phyloP scores from a whole-genome alignment of 2,888 invertebrate species.

The Panzeria rudis region DNA sequence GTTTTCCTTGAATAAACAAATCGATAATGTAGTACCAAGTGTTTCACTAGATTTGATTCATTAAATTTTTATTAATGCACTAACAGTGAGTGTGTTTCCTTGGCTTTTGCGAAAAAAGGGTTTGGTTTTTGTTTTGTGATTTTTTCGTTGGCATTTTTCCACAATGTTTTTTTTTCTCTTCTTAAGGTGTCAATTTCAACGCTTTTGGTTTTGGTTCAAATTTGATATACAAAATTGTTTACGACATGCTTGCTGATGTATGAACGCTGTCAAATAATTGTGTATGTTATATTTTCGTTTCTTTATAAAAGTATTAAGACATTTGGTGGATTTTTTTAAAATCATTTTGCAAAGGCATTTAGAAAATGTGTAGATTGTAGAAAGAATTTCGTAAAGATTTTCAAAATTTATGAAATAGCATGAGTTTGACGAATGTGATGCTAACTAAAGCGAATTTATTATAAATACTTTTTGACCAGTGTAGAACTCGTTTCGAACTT shows the following conservation, averaged over 20 bases:
- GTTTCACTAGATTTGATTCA: slow-evolving; percentile 18
- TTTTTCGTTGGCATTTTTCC: slow-evolving; percentile 10
- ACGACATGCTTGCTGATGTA: slow-evolving; percentile 74
- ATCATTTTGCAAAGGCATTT: neutral
- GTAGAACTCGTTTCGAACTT: no score
- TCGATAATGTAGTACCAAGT: neutral
- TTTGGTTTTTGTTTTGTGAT: slow-evolving; percentile 65
- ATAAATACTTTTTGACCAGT: no score
- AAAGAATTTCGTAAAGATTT: neutral
- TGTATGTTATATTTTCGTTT: slow-evolving; percentile 23
- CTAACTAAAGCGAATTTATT: neutral
- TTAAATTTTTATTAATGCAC: slow-evolving; percentile 53
- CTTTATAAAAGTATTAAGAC: slow-evolving; percentile 36
- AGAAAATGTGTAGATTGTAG: neutral
- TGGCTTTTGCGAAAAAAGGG: slow-evolving; percentile 62
- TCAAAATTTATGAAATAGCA: neutral
- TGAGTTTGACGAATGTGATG: neutral
- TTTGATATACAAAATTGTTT: slow-evolving; percentile 69
- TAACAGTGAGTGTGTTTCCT: slow-evolving; percentile 44
- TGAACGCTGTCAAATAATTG: slow-evolving; percentile 66
- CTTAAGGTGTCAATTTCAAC: slow-evolving; percentile 83
- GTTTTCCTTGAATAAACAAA: no score
- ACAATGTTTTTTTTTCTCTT: slow-evolving; percentile 73
- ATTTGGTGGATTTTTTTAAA: slow-evolving; percentile 18
- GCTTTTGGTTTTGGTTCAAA: slow-evolving; percentile 78